Conservation (phyloP, 2,797 vertebrate genomes). For the Phyllotis vaccarum region DNA sequence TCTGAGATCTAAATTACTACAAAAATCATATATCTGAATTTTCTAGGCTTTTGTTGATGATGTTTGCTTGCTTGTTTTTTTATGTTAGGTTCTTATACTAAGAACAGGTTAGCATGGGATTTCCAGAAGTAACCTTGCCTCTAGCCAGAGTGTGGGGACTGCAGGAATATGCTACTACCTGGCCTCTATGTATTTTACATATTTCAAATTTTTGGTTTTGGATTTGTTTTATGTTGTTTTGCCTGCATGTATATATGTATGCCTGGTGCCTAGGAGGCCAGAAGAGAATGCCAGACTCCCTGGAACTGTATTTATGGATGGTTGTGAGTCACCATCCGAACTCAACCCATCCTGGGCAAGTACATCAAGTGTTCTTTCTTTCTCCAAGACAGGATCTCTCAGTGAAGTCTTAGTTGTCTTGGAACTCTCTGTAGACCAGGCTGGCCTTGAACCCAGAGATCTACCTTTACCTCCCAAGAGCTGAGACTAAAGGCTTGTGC, state of each 20-base stretch:
- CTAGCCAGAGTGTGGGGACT: background rate
- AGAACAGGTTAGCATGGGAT: background rate
- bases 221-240: background rate
- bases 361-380: background rate
- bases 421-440: background rate
- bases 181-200: background rate
- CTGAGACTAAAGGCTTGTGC: background rate
- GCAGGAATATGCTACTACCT: background rate
- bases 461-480: background rate
- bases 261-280: background rate
- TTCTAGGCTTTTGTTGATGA: background rate
- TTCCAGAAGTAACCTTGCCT: background rate
- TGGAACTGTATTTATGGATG: background rate
- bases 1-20: conserved; percentile 22
- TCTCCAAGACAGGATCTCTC: background rate
- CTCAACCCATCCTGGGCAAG: background rate
- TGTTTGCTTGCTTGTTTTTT: background rate
- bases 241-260: background rate
- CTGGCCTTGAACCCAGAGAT: background rate
- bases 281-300: background rate
- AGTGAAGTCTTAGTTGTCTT: background rate
- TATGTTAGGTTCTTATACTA: background rate
- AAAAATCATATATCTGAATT: conserved; percentile 57
- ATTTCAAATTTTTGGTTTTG: background rate
- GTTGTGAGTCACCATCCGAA: background rate